Evolutionary conservation across 2,888 invertebrate genomes (phyloP), one percentile per base, ranked within the genome.

Genomic region (Volucella inflata): DNA sequence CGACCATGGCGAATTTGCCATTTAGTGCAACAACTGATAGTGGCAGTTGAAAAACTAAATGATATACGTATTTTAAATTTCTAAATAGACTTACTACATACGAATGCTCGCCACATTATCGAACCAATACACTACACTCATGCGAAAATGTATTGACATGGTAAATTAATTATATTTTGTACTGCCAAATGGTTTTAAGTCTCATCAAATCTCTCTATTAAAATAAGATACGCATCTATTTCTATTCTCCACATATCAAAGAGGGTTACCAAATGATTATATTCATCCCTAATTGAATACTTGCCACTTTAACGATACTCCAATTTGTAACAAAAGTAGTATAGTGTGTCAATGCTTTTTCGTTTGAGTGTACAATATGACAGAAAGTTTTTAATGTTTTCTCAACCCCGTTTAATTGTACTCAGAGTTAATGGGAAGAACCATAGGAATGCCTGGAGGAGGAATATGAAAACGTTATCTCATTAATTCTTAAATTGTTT

Each of bases 1-100:
- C 42, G 94, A 95, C 88, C 93, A 93, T 77, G 91, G 91, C 70
- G 91, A 91, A 75, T 90, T 89, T 64, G 92, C 91, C 83, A 91
- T 91, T 70, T 91, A 90, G 89, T 88, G 87, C 76, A 80, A 87
- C 42, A n/a, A 1, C 40, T n/a, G 17, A 38, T 14, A 60, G 14
- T 8, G 14, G 12, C 10, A 30, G 30, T 40, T 10, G 46, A 44
- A 14, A 8, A 36, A 71, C 44, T 53, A n/a, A 82, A 76, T 30
- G 30, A 30, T 48, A 44, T n/a, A 44, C 38, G 38, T 53, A 79
- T 64, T 64, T 72, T 95, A 21, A 53, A 53, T 57, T 57, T 40
- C 46, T 17, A 10, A 57, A 64, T 50, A 64, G 57, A 76, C 59
- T 76, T 65, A 64, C 48, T 53, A 64, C 50, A 30, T 30, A 72